A percentile compares a stretch with the other conserved stretches of the same genome.
Evolutionary conservation across 2,113 vertebrate genomes (phyloP).

Genomic region (Alosa alosa): DNA sequence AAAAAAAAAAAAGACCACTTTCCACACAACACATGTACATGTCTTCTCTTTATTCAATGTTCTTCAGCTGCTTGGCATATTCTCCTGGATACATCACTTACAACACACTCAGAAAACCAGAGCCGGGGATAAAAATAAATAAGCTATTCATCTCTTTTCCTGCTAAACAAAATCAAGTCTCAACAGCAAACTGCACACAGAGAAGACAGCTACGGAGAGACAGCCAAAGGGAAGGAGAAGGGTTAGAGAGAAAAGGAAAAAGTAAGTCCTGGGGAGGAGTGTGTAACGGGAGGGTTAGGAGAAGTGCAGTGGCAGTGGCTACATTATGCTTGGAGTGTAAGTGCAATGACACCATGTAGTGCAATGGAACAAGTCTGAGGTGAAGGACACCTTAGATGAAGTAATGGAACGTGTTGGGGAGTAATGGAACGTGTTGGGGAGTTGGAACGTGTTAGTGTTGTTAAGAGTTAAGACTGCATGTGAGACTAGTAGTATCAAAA

Average conservation of each 20-base stretch:
- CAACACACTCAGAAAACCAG: conserved; percentile 40
- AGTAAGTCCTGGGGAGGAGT: neutral
- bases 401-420: neutral
- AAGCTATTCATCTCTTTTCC: conserved; percentile 49
- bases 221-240: conserved; percentile 20
- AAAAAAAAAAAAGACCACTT: neutral
- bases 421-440: too few species aligned
- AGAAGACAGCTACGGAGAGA: conserved; percentile 41
- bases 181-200: conserved; percentile 50
- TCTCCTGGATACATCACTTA: conserved; percentile 49
- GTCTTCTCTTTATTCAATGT: conserved; percentile 58
- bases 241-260: conserved; percentile 20
- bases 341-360: conserved; percentile 7
- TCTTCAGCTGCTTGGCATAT: conserved; percentile 46
- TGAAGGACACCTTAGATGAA: neutral
- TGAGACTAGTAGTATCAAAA: neutral
- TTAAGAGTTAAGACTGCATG: neutral
- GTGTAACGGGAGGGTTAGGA: conserved; percentile 10
- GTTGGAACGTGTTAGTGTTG: too few species aligned
- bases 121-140: conserved; percentile 36
- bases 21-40: conserved; percentile 18
- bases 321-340: neutral
- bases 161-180: conserved; percentile 48
- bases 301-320: neutral
- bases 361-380: neutral